Conservation (phyloP, 2,888 invertebrate genomes). For the Phrixothrix hirtus region DNA sequence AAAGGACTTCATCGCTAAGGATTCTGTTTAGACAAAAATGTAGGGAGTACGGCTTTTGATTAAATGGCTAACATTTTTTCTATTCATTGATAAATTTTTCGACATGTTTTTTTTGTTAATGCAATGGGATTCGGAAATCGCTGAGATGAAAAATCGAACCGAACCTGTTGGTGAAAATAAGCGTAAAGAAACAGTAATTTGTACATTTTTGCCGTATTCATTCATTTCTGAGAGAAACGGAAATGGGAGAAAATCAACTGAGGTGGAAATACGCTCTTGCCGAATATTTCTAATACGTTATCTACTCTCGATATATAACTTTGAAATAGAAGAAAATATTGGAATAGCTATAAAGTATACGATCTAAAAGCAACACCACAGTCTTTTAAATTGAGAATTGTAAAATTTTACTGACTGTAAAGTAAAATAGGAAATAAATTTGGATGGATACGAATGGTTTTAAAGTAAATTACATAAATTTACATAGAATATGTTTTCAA, state of each 20-base stretch:
- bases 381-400: no score
- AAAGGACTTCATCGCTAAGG: not conserved
- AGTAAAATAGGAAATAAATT: no score
- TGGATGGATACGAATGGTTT: no score
- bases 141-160: slow-evolving; percentile 13
- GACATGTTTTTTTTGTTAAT: slow-evolving; percentile 3
- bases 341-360: no score
- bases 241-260: slow-evolving; percentile 10
- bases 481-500: no score
- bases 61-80: not conserved
- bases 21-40: no score
- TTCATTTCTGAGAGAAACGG: slow-evolving; percentile 10
- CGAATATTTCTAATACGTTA: slow-evolving; percentile 7
- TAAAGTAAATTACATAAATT: no score
- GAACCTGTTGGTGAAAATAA: slow-evolving; percentile 6
- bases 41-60: no score
- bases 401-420: no score
- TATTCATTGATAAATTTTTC: not conserved
- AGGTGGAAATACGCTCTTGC: slow-evolving; percentile 8
- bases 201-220: slow-evolving; percentile 13
- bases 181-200: slow-evolving; percentile 12
- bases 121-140: slow-evolving; percentile 2
- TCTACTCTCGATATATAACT: no score
- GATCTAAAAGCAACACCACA: no score
- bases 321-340: not conserved